These are phyloP conservation scores for Tor tambroides DNA, from an alignment of 2,113 vertebrate genomes.

Conservation along the genomic window DNA sequence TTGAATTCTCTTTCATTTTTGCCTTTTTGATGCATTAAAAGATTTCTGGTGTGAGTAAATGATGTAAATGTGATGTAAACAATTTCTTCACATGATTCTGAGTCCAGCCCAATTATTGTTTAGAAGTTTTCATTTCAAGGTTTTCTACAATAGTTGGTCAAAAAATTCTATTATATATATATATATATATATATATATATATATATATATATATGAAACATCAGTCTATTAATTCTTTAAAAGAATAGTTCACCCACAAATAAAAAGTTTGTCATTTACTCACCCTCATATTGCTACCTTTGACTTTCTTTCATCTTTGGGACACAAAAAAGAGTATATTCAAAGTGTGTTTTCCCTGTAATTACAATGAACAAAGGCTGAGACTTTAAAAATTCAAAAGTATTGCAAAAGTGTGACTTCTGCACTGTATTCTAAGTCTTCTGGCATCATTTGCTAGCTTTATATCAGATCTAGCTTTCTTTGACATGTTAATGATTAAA, in stretches of 20 bases:
- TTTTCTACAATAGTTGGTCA: conserved; percentile 3
- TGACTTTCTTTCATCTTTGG: background rate
- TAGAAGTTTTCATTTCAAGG: background rate
- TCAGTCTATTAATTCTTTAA: conserved; percentile 4
- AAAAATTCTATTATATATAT: background rate
- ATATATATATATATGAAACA: conserved; percentile 14
- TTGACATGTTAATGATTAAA: too few species aligned
- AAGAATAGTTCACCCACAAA: background rate
- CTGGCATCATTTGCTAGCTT: background rate
- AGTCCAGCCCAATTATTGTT: background rate
- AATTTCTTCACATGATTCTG: background rate
- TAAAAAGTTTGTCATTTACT: background rate
- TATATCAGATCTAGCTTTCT: background rate
- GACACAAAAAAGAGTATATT: background rate
- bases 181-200: conserved; percentile 8
- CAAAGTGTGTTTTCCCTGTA: background rate
- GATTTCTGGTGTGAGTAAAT: conserved; percentile 3
- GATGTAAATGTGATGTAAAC: conserved; percentile 3
- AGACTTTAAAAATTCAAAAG: background rate
- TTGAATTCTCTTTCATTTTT: conserved; percentile 38
- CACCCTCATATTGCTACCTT: background rate
- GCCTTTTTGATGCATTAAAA: conserved; percentile 3
- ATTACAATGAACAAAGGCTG: background rate
- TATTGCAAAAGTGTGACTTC: background rate
- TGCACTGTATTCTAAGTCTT: background rate